These are phyloP conservation scores for Hypsibius dujardini DNA, from an alignment of 1,140 invertebrate species.

Conservation along the genomic window DNA sequence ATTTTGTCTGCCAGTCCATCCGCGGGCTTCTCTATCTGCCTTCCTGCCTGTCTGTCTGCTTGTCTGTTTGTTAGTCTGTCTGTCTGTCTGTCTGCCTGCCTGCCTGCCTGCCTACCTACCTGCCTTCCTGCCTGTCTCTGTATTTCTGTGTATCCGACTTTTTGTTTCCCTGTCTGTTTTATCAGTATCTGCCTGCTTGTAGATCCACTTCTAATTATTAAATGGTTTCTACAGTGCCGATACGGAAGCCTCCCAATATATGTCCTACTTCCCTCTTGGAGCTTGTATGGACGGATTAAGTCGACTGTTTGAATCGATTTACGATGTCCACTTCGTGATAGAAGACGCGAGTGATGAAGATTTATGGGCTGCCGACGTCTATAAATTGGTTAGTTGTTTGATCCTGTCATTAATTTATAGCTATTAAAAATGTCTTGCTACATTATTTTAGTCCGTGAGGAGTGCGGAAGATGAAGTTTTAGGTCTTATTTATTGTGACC, in stretches of 20 bases:
- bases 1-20: background rate
- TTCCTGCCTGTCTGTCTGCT: too few relatives aligned
- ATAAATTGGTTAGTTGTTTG: slow-evolving; percentile 47
- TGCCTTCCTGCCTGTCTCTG: too few relatives aligned
- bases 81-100: too few relatives aligned
- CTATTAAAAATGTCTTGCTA: slow-evolving; percentile 18
- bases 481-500: slow-evolving; percentile 93
- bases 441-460: slow-evolving; percentile 37
- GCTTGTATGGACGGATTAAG: slow-evolving; percentile 88
- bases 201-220: too few relatives aligned
- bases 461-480: slow-evolving; percentile 57
- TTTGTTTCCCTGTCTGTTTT: too few relatives aligned
- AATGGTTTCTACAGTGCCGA: slow-evolving; percentile 21
- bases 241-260: slow-evolving; percentile 42
- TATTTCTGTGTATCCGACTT: too few relatives aligned
- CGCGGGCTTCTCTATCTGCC: slow-evolving; percentile 32
- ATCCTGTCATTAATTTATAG: slow-evolving; percentile 18
- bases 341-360: slow-evolving; percentile 55
- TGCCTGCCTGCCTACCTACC: too few relatives aligned
- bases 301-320: slow-evolving; percentile 57
- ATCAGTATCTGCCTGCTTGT: too few relatives aligned
- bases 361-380: slow-evolving; percentile 63
- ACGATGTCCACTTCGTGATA: slow-evolving; percentile 53
- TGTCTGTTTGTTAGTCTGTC: too few relatives aligned
- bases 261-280: slow-evolving; percentile 80